Evolutionary conservation across 2,113 vertebrate genomes (phyloP), one percentile per base, ranked within the genome.

Genomic region (Rhombomys opimus): DNA sequence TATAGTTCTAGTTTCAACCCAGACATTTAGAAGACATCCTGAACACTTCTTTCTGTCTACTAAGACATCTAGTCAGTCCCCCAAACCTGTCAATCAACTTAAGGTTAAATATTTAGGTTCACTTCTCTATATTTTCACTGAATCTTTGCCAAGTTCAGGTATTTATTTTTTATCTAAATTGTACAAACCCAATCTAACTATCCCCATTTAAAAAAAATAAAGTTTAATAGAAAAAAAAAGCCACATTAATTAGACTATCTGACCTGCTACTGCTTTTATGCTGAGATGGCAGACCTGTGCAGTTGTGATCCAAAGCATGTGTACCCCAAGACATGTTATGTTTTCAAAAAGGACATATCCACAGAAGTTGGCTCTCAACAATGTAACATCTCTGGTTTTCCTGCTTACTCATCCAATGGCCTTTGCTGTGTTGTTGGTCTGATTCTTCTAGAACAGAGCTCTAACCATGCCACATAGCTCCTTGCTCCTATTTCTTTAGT

Each of bases 131-230:
- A 67, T 90, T 72, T 92, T 97, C 54, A 82, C 88, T 73, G 30
- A 12, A 61, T 61, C n/a, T 78, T 6, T 95, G 41, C 67, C 54
- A 96, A 87, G 15, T 95, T 89, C 17, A 76, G 30, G 13, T 75
- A 87, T 87, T 93, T 93, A 63, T 65, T 52, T 96, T 94, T 91
- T 18, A 78, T 46, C 35, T 84, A 82, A 91, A 88, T 89, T 20
- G 65, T 81, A 15, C 3, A 85, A 35, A 80, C 50, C 41, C 87
- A 90, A 81, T 95, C 41, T 54, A 78, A 59, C 50, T 57, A 92
- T 23, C 9, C 30, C 50, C 54, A 3, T 94, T 87, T 88, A 76
- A 84, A 13, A 77, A 41, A 14, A 63, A 92, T 93, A 88, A 80
- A 87, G 32, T 76, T 93, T 65, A 61, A 30, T 50, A 90, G 52